phyloP scores from a whole-genome alignment of 2,797 vertebrate genomes.

The Bradypus variegatus region DNA sequence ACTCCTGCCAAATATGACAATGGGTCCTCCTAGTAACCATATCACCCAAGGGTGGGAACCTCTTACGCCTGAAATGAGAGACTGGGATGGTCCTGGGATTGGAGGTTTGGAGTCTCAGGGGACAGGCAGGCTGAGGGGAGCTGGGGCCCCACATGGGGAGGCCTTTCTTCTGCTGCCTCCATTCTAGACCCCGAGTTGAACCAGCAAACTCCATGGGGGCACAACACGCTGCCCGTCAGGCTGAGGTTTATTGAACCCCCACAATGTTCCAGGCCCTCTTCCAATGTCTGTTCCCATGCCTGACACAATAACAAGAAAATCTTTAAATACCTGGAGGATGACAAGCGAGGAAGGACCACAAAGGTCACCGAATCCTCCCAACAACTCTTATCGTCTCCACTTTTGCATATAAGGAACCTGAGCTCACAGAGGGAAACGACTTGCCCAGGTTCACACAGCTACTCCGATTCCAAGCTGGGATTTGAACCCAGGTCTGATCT shows the following conservation, averaged over 20 bases:
- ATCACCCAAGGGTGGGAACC: neutral
- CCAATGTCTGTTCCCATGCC: neutral
- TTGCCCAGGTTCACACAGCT: neutral
- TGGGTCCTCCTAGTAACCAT: neutral
- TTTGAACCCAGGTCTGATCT: neutral
- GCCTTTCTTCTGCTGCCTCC: neutral
- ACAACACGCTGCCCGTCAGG: accelerated
- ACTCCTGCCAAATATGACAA: neutral
- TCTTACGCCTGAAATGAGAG: neutral
- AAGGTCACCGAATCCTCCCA: neutral
- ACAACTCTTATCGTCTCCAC: too few relatives aligned
- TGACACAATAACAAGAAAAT: neutral
- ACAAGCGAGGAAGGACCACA: neutral
- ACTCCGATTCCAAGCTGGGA: neutral
- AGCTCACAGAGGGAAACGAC: neutral
- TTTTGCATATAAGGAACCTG: neutral
- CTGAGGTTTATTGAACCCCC: neutral
- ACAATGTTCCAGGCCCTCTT: neutral
- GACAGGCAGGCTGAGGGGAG: neutral
- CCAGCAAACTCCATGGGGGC: neutral
- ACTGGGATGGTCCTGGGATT: neutral
- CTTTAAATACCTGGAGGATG: neutral
- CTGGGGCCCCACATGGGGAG: neutral
- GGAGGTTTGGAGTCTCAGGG: neutral
- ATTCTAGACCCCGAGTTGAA: neutral